Conservation (phyloP, 2,113 vertebrate species). For the Pagrus major region DNA sequence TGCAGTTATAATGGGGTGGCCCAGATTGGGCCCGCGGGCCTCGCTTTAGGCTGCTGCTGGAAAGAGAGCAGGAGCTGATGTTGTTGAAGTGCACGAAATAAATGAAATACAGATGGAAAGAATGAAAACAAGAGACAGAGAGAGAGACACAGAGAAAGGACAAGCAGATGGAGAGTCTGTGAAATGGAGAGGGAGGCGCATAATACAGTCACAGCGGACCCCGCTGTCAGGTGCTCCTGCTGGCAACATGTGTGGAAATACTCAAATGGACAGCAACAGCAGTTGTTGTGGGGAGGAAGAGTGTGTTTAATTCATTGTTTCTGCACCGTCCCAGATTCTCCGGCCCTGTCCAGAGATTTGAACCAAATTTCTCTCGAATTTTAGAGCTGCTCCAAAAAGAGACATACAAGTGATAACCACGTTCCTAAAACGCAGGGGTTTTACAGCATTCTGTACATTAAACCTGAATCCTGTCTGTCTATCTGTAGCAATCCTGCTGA, state of each 20-base stretch:
- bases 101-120: conserved; percentile 42
- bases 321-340: conserved; percentile 35
- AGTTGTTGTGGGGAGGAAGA: conserved; percentile 43
- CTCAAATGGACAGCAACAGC: conserved; percentile 54
- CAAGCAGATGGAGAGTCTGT: conserved; percentile 53
- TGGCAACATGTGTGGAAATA: conserved; percentile 60
- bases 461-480: not conserved
- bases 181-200: conserved; percentile 48
- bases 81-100: conserved; percentile 28
- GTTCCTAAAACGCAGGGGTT: not conserved
- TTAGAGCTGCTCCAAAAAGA: not conserved
- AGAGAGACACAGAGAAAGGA: not conserved
- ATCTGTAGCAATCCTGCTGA: not conserved
- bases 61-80: conserved; percentile 46
- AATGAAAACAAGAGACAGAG: not conserved
- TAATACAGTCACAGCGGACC: conserved; percentile 40
- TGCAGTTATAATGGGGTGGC: conserved; percentile 40
- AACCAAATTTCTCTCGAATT: conserved; percentile 1
- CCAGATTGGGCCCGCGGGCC: conserved; percentile 39
- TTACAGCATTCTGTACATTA: not conserved
- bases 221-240: conserved; percentile 62
- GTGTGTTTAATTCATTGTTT: conserved; percentile 63
- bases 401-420: too few species aligned
- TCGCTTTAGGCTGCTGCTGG: conserved; percentile 39
- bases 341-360: conserved; percentile 22